phyloP scores from a whole-genome alignment of 1,140 invertebrate species.

The Drosophila sturtevanti region DNA sequence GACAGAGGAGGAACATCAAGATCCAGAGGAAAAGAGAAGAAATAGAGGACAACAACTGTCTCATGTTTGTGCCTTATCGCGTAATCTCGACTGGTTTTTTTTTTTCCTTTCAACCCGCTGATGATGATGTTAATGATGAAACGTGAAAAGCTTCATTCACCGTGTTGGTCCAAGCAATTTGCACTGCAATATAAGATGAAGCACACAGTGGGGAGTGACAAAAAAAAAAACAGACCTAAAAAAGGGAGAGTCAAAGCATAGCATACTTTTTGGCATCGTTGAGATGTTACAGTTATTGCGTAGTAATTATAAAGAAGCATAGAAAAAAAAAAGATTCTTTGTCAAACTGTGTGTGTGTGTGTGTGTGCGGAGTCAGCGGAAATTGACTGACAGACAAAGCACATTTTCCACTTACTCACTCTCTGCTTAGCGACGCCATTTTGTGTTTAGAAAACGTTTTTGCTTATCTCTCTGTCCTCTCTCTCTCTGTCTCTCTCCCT shows the following conservation, averaged over 20 bases:
- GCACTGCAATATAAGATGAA: conserved; percentile 43
- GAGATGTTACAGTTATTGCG: background rate
- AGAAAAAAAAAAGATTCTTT: background rate
- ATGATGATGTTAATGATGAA: conserved; percentile 50
- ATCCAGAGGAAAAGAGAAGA: background rate
- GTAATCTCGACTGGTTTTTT: conserved; percentile 65
- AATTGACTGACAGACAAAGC: conserved; percentile 26
- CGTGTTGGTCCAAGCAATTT: conserved; percentile 51
- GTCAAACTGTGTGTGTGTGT: conserved; percentile 4
- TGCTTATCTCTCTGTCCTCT: background rate
- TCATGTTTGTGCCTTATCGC: conserved; percentile 49
- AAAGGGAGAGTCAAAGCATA: conserved; percentile 22
- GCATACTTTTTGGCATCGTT: conserved; percentile 18
- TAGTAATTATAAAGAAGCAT: conserved; percentile 4
- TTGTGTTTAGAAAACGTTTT: conserved; percentile 54
- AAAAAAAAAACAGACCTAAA: background rate
- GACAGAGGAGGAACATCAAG: conserved; percentile 8
- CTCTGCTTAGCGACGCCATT: conserved; percentile 42
- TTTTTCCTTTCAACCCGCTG: conserved; percentile 47
- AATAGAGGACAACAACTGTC: background rate
- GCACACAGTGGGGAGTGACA: background rate
- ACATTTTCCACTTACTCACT: background rate
- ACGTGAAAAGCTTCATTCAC: conserved; percentile 6
- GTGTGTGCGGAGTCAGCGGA: conserved; percentile 4
- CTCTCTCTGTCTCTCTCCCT: background rate